These are phyloP conservation scores for Drosophila nigromelanica DNA, from an alignment of 1,140 invertebrate genomes.

Conservation along the genomic window DNA sequence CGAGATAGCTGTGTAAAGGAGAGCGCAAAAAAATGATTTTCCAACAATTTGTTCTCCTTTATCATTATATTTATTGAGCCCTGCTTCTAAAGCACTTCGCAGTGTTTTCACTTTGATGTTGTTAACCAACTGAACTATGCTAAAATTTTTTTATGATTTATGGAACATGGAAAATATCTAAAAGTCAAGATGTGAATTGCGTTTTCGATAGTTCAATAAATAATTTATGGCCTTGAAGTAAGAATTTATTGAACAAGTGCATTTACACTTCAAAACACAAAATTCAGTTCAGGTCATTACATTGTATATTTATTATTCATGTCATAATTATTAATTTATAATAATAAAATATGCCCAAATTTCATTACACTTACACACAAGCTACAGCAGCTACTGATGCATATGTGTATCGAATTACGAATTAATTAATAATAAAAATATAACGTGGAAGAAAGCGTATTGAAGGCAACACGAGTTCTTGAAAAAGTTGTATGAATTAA, in stretches of 20 bases:
- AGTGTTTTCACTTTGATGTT: slow-evolving; percentile 18
- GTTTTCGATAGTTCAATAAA: neutral
- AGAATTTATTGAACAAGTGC: neutral
- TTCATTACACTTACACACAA: neutral
- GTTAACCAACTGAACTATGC: neutral
- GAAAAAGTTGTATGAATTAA: neutral
- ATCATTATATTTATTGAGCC: slow-evolving; percentile 33
- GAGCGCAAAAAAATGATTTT: slow-evolving; percentile 13
- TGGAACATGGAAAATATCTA: neutral
- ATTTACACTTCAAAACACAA: too few species aligned
- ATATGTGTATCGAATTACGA: neutral
- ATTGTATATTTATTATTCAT: neutral
- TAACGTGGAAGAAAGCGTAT: neutral
- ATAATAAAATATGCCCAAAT: neutral
- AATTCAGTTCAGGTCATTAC: too few species aligned
- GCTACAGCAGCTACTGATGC: neutral
- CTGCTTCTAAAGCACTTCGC: neutral
- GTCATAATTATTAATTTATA: neutral
- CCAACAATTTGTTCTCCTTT: slow-evolving; percentile 44
- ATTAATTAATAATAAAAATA: neutral
- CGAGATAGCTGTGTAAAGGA: neutral
- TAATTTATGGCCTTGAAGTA: neutral
- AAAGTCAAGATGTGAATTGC: neutral
- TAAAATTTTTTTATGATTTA: neutral
- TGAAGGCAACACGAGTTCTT: neutral